Base-by-base conservation (phyloP, 2,113 vertebrate genomes). In the Phycodurus eques region DNA sequence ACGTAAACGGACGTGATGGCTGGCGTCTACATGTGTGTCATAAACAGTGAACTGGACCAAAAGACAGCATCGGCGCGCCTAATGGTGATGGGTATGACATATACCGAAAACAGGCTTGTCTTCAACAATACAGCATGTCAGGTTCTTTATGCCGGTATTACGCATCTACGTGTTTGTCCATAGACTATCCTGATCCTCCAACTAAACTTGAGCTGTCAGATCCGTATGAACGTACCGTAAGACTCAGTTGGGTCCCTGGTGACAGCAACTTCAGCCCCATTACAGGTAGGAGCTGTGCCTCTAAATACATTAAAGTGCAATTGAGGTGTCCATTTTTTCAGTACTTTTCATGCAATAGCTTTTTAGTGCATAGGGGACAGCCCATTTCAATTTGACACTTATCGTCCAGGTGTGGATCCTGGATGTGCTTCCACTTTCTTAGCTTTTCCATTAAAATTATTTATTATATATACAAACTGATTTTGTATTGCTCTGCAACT, bases 221-320 rank as follows among this genome's bases (percentile, higher is more conserved):
- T 86, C 93, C 95, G 75, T 94, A 93, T 0, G 98, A 98, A 85
- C 93, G 96, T 68, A 99, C 91, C 0, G 95, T 95, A 53, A 81
- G 89, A 80, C 92, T 99, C 75, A 96, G 94, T 1, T 99, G 98
- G 98, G 89, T 94, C 47, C 96, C 96, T 0, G 96, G 96, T 0
- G 91, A 95, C 0, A 96, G 94, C 70, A 97, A 98, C 78, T 96
- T 98, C 90, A 98, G 91, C 71, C 96, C 98, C 44, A 94, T 99
- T 78, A 98, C 94, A 93, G 96, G 98, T 96, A 75, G 87, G 69
- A 77, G 54, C 4, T 0, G 14, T 33, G 10, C 12, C 54, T 47
- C 2, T 11, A 4, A 35, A 39, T 15, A n/a, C 39, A 47, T 64
- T 17, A 35, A 43, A 8, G 8, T 46, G 44, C 44, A 46, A 46